A percentile compares a stretch with the other conserved stretches of the same genome.
These are phyloP conservation scores for Okamejei kenojei DNA, from an alignment of 2,797 vertebrate species.

Conservation along the genomic window DNA sequence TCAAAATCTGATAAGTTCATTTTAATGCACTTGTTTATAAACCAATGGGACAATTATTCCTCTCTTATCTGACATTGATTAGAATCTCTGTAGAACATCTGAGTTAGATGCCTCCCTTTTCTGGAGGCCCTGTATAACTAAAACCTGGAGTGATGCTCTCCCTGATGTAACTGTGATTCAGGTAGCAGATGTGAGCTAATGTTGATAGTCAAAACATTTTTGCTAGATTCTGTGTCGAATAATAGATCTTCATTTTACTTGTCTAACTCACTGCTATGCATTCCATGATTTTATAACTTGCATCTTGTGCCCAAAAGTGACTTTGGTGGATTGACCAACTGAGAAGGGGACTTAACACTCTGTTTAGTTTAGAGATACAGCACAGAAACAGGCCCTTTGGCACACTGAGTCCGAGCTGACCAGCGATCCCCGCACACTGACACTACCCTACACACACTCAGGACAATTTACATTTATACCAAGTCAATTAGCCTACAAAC, in stretches of 20 bases:
- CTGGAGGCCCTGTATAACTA: neutral
- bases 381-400: no score
- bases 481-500: no score
- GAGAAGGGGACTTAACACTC: neutral
- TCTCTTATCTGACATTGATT: slow-evolving; percentile 21
- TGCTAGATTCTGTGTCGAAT: neutral
- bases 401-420: no score
- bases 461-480: no score
- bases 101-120: neutral
- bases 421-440: no score
- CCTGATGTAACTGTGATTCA: neutral
- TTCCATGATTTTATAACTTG: neutral
- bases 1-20: slow-evolving; percentile 35
- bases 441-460: no score
- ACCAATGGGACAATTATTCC: slow-evolving; percentile 8
- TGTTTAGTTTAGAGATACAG: no score
- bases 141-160: slow-evolving; percentile 7
- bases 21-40: slow-evolving; percentile 23
- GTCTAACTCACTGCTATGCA: neutral
- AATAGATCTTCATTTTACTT: neutral
- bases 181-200: neutral
- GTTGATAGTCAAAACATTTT: neutral
- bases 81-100: slow-evolving; percentile 36
- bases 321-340: neutral
- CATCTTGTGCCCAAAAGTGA: neutral